Percentiles rank a stretch among this genome's conserved stretches.
Conservation (phyloP, 1,140 invertebrate species). For the Caenorhabditis brenneri region DNA sequence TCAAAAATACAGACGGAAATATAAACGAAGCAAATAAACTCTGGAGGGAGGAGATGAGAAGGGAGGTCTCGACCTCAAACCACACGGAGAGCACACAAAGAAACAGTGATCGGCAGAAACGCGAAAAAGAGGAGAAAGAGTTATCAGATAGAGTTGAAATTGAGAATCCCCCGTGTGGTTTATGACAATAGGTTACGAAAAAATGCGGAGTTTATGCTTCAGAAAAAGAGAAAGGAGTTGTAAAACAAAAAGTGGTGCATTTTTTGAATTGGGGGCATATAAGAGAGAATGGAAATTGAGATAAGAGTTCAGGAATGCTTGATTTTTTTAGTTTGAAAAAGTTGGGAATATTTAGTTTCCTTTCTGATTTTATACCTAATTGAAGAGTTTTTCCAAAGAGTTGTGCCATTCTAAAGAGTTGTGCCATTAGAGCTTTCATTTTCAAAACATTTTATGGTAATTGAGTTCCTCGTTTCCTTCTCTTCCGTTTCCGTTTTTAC, state of each 20-base stretch:
- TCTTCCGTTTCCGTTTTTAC: too few species aligned
- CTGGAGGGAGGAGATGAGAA: background rate
- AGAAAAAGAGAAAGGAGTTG: background rate
- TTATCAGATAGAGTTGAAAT: background rate
- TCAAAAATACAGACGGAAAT: background rate
- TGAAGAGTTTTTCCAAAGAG: too few species aligned
- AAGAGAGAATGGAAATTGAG: background rate
- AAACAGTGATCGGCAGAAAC: background rate
- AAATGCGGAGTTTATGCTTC: conserved; percentile 10
- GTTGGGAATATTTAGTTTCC: too few species aligned
- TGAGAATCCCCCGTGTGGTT: background rate
- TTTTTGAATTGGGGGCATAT: background rate
- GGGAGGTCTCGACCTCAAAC: background rate
- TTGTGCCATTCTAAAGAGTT: too few species aligned
- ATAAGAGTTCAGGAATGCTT: background rate
- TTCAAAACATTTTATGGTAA: too few species aligned
- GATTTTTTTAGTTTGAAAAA: background rate
- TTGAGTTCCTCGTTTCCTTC: too few species aligned
- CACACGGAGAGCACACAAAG: background rate
- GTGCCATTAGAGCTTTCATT: too few species aligned
- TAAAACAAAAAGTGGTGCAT: background rate
- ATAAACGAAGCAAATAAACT: background rate
- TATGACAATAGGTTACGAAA: background rate
- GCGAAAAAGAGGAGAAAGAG: background rate
- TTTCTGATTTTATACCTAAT: too few species aligned